phyloP scores from a whole-genome alignment of 30 jellyfish, hydroid and myxozoan species.

The Turritopsis rubra region DNA sequence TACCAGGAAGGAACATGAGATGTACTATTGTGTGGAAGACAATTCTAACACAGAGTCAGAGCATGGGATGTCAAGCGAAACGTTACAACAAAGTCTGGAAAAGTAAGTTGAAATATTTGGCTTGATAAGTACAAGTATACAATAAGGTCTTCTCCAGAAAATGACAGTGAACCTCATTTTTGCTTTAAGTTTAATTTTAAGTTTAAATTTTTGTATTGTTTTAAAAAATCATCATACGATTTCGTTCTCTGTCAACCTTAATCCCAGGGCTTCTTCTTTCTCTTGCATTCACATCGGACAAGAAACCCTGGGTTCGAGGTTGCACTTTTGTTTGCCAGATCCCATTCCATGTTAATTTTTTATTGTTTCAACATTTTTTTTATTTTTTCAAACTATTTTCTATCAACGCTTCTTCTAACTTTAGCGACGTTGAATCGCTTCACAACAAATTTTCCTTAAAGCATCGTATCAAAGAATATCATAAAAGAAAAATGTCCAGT shows the following conservation, averaged over 20 bases:
- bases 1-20: neutral
- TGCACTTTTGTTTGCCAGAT: too few relatives aligned
- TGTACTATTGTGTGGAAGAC: neutral
- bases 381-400: too few relatives aligned
- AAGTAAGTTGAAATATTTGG: neutral
- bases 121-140: too few relatives aligned
- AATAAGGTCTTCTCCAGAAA: too few relatives aligned
- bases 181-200: too few relatives aligned
- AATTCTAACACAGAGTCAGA: neutral
- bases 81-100: neutral
- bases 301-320: too few relatives aligned
- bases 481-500: neutral
- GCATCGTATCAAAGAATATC: constrained; percentile 9
- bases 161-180: too few relatives aligned
- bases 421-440: neutral
- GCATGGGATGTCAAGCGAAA: neutral
- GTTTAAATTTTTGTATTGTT: too few relatives aligned
- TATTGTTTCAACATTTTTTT: too few relatives aligned
- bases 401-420: neutral
- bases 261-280: neutral
- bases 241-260: neutral
- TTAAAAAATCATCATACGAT: too few relatives aligned
- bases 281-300: too few relatives aligned
- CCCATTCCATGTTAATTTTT: too few relatives aligned
- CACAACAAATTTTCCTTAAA: neutral